Base-by-base conservation (phyloP, 35 echinoderm and acorn worm species). In the Lytechinus variegatus region DNA sequence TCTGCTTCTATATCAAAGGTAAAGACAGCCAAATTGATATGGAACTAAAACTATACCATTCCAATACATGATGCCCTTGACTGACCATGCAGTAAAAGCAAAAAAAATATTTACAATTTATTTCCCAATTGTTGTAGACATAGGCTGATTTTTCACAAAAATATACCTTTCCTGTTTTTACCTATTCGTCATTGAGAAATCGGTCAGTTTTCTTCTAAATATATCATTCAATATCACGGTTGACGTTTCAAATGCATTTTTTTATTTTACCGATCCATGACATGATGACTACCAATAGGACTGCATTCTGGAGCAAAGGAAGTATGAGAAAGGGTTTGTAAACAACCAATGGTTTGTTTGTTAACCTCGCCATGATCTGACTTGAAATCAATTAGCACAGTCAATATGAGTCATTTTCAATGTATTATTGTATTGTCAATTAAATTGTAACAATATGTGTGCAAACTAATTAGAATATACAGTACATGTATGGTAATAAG, bases 221-320 rank as follows among this genome's bases (percentile, higher is more conserved):
- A 44, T 44, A 44, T 44, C 33, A 44, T 79, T 24, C 66, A 79
- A 79, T 79, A 16, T 79, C 66, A 79, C 21, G 66, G 19, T 79
- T 79, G 66, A 79, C 66, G 66, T 79, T 79, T 79, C 66, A n/a
- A 79, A 79, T 24, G n/a, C 66, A 79, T 79, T 79, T 79, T 19
- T 79, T 24, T 4, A 4, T 79, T 79, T 24, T 19, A 79, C 66
- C 66, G 66, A 79, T 24, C 66, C 66, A 8, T 24, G 66, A 79
- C 66, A 16, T 4, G 0, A 24, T 79, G 19, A 7, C 5, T 79
- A 19, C 6, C 21, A 19, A 79, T 24, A 79, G 66, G 66, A 79
- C 7, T 79, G 66, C 66, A 24, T 79, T 24, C 66, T 19, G 14
- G 24, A 79, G 66, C 19, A 24, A 0, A 24, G 14, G 66, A n/a